Conservation (phyloP, 2,113 vertebrate species). For the Coreoperca whiteheadi region DNA sequence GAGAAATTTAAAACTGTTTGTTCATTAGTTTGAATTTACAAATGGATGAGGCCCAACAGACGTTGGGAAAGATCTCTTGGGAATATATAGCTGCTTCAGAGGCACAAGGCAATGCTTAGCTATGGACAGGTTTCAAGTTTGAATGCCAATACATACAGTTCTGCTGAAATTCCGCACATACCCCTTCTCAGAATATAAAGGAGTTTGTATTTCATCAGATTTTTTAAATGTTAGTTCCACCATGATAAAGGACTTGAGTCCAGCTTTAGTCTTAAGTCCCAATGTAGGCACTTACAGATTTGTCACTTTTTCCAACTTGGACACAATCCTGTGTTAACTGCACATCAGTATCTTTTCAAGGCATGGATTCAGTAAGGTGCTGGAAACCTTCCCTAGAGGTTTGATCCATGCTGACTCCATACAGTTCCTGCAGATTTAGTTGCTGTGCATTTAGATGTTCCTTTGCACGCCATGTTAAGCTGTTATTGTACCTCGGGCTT, state of each 20-base stretch:
- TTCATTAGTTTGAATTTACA: background rate
- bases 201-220: background rate
- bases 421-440: no score
- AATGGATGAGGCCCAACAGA: background rate
- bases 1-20: background rate
- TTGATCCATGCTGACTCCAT: background rate
- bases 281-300: background rate
- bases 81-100: background rate
- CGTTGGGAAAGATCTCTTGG: background rate
- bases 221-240: background rate
- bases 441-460: background rate
- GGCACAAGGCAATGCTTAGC: background rate
- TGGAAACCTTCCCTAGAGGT: conserved; percentile 17
- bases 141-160: background rate
- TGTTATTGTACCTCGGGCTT: background rate
- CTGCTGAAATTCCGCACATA: background rate
- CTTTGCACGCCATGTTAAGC: background rate
- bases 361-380: conserved; percentile 16
- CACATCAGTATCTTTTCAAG: background rate
- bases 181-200: background rate
- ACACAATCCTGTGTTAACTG: background rate
- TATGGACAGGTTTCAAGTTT: background rate
- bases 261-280: conserved; percentile 3
- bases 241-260: conserved; percentile 22
- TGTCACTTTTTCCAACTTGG: background rate